These are phyloP conservation scores for Oplegnathus fasciatus DNA, from an alignment of 2,113 vertebrate genomes.

Conservation along the genomic window DNA sequence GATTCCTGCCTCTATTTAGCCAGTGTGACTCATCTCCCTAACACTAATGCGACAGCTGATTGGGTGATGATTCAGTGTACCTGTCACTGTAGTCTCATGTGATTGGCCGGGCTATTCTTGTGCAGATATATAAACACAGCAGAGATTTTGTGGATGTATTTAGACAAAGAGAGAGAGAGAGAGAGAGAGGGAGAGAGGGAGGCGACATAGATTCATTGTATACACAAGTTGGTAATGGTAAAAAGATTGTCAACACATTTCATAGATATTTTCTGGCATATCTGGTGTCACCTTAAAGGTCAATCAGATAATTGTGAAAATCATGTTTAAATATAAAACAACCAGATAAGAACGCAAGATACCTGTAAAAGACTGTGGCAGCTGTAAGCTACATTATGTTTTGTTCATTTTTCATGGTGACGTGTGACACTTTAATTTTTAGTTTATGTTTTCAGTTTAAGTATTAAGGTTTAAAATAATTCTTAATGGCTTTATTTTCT, in stretches of 20 bases:
- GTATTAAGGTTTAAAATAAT: too few species aligned
- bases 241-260: neutral
- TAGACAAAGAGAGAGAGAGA: neutral
- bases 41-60: slow-evolving; percentile 20
- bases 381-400: too few species aligned
- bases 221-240: neutral
- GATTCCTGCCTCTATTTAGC: slow-evolving; percentile 22
- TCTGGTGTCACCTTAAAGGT: neutral
- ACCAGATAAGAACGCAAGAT: neutral
- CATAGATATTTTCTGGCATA: neutral
- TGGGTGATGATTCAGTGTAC: slow-evolving; percentile 35
- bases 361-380: too few species aligned
- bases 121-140: slow-evolving; percentile 71
- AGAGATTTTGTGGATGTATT: slow-evolving; percentile 27
- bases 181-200: neutral
- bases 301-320: neutral
- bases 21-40: slow-evolving; percentile 60
- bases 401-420: too few species aligned
- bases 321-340: neutral
- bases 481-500: too few species aligned
- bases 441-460: too few species aligned
- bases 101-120: slow-evolving; percentile 77
- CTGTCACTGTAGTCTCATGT: slow-evolving; percentile 29
- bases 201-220: neutral
- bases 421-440: too few species aligned